These are phyloP conservation scores for Globodera ellingtonae DNA, from an alignment of 1,140 invertebrate genomes.

Conservation along the genomic window DNA sequence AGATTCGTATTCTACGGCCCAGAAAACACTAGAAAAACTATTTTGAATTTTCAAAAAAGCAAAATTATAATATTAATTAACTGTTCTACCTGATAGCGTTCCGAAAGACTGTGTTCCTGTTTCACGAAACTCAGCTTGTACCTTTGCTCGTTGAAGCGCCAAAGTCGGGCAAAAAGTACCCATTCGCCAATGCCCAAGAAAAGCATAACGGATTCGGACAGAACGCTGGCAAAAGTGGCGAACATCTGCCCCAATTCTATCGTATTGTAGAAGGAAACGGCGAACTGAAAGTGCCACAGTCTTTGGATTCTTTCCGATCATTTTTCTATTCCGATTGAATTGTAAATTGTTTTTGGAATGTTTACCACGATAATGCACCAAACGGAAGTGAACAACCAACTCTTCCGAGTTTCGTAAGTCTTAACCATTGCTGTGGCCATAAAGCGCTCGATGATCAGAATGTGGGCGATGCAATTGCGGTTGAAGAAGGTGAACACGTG, in stretches of 20 bases:
- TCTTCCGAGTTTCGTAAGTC: not conserved
- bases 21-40: too few species aligned
- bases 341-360: not conserved
- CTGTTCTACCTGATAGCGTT: constrained; percentile 7
- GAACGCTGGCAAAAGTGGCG: not conserved
- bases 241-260: not conserved
- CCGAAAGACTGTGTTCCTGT: not conserved
- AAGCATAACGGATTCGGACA: not conserved
- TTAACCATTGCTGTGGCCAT: not conserved
- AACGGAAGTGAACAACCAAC: not conserved
- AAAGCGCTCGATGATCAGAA: not conserved
- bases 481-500: not conserved
- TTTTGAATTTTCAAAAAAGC: too few species aligned
- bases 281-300: not conserved
- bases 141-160: not conserved
- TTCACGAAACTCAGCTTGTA: not conserved
- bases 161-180: not conserved
- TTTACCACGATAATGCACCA: not conserved
- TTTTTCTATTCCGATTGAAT: too few species aligned
- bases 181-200: not conserved
- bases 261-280: not conserved
- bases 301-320: too few species aligned
- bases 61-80: not conserved
- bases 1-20: too few species aligned
- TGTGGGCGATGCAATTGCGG: not conserved